Base-by-base conservation (phyloP, 2,113 vertebrate genomes). In the Amblyopsis rosae region DNA sequence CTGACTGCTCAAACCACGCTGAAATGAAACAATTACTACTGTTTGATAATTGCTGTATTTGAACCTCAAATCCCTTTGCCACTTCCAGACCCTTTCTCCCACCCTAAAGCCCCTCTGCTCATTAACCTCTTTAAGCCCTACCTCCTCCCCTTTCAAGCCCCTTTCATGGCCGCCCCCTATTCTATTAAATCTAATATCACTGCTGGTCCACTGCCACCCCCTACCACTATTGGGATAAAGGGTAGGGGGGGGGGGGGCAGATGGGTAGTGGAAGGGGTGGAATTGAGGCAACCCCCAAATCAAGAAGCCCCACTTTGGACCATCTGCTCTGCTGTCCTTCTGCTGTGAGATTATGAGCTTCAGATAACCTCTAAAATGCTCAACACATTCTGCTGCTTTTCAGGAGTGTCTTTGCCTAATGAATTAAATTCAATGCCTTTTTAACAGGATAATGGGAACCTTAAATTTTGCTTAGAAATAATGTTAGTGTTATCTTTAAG, bases 241-340 rank as follows among this genome's bases (percentile, higher is more conserved):
- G 74, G 68, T 26, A 2, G 26, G 35, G 35, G 35, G 7, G 1
- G 35, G 4, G 35, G 35, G 51, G 79, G 80, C 92, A 93, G 92
- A 93, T 92, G 92, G 92, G 86, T 77, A 72, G 84, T 88, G 88
- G 87, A 76, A 84, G 85, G 84, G 87, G 80, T 77, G 79, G 84
- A 82, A 78, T 86, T 88, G 76, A 88, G 79, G 76, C 75, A 81
- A 77, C 88, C 84, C 85, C 77, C 55, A 17, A 86, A 91, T 91
- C 91, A 82, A 82, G 90, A 88, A 82, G 86, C 61, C 85, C 86
- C 88, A 85, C 88, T 84, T 89, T 86, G 67, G 79, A 76, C 92
- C 92, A 92, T 92, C 92, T 93, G 92, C 87, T 90, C 80, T 41
- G 35, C 35, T 41, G 35, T 70, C 64, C 81, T 81, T 81, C 83